Evolutionary conservation across 2,888 invertebrate genomes (phyloP).

Genomic region (Perizoma affinitatum): DNA sequence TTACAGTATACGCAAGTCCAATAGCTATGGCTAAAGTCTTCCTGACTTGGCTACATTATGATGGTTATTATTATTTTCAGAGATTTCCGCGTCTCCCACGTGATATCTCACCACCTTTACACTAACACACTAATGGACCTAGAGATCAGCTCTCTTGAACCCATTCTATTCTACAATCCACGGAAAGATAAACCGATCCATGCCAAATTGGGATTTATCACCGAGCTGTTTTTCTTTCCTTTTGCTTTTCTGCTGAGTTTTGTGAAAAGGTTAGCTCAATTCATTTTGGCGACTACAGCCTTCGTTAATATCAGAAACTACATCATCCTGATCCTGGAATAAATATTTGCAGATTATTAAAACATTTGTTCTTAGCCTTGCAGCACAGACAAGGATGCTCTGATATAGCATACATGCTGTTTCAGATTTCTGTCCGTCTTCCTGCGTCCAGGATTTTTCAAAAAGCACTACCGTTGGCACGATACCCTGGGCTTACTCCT

Average conservation of each 20-base stretch:
- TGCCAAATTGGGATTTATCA: slow-evolving; percentile 75
- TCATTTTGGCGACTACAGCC: no score
- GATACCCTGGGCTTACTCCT: slow-evolving; percentile 63
- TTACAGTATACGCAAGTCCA: no score
- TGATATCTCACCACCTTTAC: slow-evolving; percentile 91
- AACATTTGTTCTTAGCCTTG: no score
- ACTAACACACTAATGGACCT: slow-evolving; percentile 91
- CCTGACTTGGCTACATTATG: no score
- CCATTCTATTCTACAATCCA: slow-evolving; percentile 60
- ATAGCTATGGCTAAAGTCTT: no score
- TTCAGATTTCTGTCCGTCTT: slow-evolving; percentile 56
- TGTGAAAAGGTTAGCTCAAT: slow-evolving; percentile 64
- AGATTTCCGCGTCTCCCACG: slow-evolving; percentile 91
- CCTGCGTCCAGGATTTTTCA: slow-evolving; percentile 55
- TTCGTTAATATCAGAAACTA: no score
- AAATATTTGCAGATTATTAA: no score
- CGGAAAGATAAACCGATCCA: slow-evolving; percentile 70
- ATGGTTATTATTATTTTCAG: slow-evolving; percentile 57
- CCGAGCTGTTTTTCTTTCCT: slow-evolving; percentile 71
- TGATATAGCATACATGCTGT: slow-evolving; percentile 1
- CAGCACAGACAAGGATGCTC: no score
- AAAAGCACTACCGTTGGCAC: slow-evolving; percentile 64
- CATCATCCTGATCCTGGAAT: no score
- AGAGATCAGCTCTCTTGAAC: slow-evolving; percentile 87
- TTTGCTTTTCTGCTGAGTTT: slow-evolving; percentile 65